These are phyloP conservation scores for Phalloptychus januarius DNA, from an alignment of 2,797 vertebrate species.

Conservation along the genomic window DNA sequence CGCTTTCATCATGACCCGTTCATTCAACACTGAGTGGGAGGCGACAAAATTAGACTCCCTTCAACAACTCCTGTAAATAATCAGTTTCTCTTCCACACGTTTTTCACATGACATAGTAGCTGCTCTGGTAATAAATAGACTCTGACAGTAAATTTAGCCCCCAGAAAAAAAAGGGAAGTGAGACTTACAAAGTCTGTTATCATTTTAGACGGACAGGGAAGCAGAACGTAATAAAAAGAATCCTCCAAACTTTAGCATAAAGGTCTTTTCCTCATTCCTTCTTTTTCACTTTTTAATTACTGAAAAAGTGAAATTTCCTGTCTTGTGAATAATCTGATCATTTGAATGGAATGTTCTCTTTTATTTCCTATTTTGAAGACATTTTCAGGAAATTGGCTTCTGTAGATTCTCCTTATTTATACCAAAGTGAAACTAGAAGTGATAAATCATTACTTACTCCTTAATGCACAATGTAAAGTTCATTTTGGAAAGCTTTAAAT, in stretches of 20 bases:
- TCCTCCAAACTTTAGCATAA: background rate
- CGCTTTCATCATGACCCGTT: conserved; percentile 52
- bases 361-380: background rate
- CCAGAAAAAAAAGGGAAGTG: background rate
- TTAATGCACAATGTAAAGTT: background rate
- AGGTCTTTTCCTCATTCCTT: background rate
- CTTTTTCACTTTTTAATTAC: background rate
- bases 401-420: background rate
- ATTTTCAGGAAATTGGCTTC: background rate
- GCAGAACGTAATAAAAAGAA: background rate
- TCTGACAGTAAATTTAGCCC: background rate
- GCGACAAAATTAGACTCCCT: conserved; percentile 46
- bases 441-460: background rate
- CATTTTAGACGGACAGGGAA: background rate
- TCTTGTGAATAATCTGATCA: too few relatives aligned
- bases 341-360: background rate
- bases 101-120: conserved; percentile 2
- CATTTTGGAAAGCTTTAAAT: background rate
- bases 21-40: conserved; percentile 49
- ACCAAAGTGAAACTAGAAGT: background rate
- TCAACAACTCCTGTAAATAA: conserved; percentile 28
- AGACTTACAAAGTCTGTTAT: background rate
- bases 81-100: conserved; percentile 4
- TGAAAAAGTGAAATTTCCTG: background rate
- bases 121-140: conserved; percentile 19